Base-by-base conservation (phyloP, 2,888 invertebrate genomes). In the Drosophila helvetica region DNA sequence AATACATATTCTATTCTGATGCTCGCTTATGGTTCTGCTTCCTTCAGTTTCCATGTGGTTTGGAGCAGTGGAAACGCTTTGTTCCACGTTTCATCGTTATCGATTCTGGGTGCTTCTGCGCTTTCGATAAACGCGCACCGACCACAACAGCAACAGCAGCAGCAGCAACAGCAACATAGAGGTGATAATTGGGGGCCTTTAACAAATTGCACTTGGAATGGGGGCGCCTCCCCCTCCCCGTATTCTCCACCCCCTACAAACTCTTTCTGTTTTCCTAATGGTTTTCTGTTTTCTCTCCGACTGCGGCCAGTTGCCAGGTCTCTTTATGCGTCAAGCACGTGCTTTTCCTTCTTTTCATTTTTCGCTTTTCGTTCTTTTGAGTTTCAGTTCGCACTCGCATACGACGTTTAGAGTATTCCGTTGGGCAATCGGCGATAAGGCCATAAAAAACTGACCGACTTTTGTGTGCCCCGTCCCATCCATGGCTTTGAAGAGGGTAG, bases 251-350 rank as follows among this genome's bases (percentile, higher is more conserved):
- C 53, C 58, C 48, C 59, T 45, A 59, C 54, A 53, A 45, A 42
- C 38, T 30, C 10, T 22, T 25, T 10, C 48, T 25, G 30, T 18
- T 25, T 10, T 10, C 25, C 47, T 27, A 33, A 27, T 22, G 17
- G 12, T n/a, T 43, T 22, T 15, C 51, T 19, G 45, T 30, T 51
- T 42, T 30, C 57, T 58, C 42, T 42, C 9, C 53, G 19, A 10
- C 10, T 12, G 15, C 18, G 10, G n/a, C 18, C 59, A 30, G 19
- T 51, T 22, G 38, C 18, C 38, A 22, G 38, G 52, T 9, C 45
- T 38, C n/a, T 38, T n/a, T n/a, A 30, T 74, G 79, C 66, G 62
- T 65, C 66, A 71, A 87, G 78, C 87, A 83, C 86, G 82, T 83
- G 82, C 85, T 56, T 53, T 73, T 67, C 22, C 22, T 27, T 72